Percentiles rank a stretch among this genome's conserved stretches.
Evolutionary conservation across 37 sponge, comb jelly and placozoan genomes (phyloP).

Genomic region (Hormiphora californensis): DNA sequence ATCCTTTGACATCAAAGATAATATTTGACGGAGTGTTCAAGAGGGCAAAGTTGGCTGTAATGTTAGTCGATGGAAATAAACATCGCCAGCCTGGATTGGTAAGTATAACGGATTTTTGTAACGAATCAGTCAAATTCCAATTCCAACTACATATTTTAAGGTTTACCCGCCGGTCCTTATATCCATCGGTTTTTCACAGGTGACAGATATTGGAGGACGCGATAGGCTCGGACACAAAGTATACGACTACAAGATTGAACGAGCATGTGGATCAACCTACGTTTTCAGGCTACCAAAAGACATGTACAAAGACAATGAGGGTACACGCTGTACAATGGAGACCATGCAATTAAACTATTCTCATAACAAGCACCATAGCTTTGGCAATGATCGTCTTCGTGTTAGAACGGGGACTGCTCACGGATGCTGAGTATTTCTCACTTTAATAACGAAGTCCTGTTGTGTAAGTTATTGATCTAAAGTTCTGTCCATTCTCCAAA

Average conservation of each 20-base stretch:
- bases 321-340: neutral
- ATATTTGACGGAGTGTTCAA: conserved; percentile 14
- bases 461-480: no score
- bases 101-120: neutral
- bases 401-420: neutral
- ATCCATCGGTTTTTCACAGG: neutral
- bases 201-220: neutral
- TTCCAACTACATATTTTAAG: neutral
- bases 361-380: neutral
- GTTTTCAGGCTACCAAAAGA: neutral
- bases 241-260: conserved; percentile 3
- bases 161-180: neutral
- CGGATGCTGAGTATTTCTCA: no score
- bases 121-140: no score
- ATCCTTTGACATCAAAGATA: neutral
- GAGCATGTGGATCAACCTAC: neutral
- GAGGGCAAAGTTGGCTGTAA: neutral
- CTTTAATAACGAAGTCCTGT: no score
- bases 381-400: neutral
- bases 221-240: neutral
- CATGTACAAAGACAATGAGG: neutral
- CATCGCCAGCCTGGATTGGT: neutral
- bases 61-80: neutral
- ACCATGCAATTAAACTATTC: conserved; percentile 27
- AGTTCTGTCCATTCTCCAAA: no score